These are phyloP conservation scores for Elanus axillaris DNA, from an alignment of 2,113 vertebrate genomes.

Conservation along the genomic window DNA sequence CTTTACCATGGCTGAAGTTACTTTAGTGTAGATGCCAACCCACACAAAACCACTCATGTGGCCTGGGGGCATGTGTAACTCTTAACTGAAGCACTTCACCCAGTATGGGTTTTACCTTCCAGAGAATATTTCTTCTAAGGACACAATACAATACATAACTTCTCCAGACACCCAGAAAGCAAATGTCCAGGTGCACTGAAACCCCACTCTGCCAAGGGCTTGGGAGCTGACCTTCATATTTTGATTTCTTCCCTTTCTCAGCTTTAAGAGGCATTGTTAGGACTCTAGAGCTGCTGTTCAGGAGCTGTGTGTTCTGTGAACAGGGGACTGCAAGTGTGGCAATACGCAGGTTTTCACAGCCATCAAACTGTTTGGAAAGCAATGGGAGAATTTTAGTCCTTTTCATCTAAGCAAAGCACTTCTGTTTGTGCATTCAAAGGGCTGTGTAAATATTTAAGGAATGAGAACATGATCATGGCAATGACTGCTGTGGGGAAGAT, in stretches of 20 bases:
- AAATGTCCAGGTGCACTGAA: not conserved
- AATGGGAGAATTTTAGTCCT: not conserved
- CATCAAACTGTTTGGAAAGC: not conserved
- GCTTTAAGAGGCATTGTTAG: not conserved
- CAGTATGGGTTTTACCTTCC: not conserved
- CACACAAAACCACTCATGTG: not conserved
- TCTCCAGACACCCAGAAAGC: not conserved
- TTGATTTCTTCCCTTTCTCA: not conserved
- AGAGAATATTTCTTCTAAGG: not conserved
- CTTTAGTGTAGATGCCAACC: not conserved
- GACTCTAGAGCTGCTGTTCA: not conserved
- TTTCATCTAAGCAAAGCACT: constrained; percentile 5
- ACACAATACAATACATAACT: not conserved
- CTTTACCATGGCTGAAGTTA: not conserved
- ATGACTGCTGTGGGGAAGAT: not conserved
- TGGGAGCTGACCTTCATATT: not conserved
- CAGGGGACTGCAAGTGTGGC: not conserved
- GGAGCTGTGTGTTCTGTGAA: not conserved
- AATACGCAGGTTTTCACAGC: not conserved
- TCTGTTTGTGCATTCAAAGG: not conserved
- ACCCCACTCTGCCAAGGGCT: not conserved
- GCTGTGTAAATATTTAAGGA: constrained; percentile 46
- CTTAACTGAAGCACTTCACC: not conserved
- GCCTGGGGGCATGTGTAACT: not conserved
- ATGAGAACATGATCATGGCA: not conserved